Conservation (phyloP, 23 tunicate species). For the Styela clava region DNA sequence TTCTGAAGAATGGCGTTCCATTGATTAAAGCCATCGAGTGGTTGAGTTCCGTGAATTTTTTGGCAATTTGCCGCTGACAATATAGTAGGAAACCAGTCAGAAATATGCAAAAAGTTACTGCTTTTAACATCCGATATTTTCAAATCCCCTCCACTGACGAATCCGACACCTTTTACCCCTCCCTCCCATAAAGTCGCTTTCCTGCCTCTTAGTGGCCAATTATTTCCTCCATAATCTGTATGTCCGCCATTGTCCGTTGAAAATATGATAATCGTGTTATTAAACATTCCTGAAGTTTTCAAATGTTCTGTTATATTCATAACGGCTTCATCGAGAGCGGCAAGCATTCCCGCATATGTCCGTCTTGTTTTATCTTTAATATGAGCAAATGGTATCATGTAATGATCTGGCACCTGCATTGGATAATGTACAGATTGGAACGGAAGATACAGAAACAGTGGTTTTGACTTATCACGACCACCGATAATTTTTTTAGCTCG, state of each 20-base stretch:
- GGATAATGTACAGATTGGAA: slow-evolving; percentile 88
- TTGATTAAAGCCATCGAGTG: slow-evolving; percentile 80
- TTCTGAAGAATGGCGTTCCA: slow-evolving; percentile 57
- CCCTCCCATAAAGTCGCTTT: slow-evolving; percentile 92
- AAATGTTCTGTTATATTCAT: slow-evolving; percentile 75
- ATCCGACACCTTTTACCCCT: slow-evolving; percentile 83
- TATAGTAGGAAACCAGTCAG: slow-evolving; percentile 93
- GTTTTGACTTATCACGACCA: slow-evolving; percentile 52
- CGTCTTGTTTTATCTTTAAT: slow-evolving; percentile 61
- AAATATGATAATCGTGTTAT: slow-evolving; percentile 70
- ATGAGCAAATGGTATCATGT: slow-evolving; percentile 46
- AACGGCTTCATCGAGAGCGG: slow-evolving; percentile 85
- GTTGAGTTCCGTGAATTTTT: slow-evolving; percentile 45
- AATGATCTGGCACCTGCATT: slow-evolving; percentile 76
- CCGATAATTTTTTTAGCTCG: slow-evolving; percentile 63
- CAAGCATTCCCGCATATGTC: slow-evolving; percentile 86
- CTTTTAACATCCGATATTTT: slow-evolving; percentile 23
- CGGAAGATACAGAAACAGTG: slow-evolving; percentile 76
- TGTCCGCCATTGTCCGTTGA: slow-evolving; percentile 92
- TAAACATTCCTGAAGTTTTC: slow-evolving; percentile 43
- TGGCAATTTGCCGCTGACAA: slow-evolving; percentile 63
- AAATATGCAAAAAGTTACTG: slow-evolving; percentile 71
- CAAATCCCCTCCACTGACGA: slow-evolving; percentile 60
- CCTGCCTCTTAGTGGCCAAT: slow-evolving; percentile 80
- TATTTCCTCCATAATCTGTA: slow-evolving; percentile 79